Conservation (phyloP, 1,140 invertebrate genomes). For the Druon quercuslanigerum region DNA sequence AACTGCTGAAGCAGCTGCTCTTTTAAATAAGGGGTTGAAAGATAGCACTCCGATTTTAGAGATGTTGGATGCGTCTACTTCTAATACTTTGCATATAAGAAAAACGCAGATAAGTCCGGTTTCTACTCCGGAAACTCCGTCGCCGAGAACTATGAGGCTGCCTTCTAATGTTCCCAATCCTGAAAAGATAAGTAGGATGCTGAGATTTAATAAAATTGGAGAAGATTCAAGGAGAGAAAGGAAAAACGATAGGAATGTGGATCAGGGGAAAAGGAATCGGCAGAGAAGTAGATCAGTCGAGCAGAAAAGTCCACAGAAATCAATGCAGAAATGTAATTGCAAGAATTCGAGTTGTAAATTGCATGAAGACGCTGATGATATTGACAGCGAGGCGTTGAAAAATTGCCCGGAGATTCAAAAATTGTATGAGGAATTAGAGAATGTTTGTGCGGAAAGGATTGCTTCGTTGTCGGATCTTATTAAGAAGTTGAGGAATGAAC, state of each 20-base stretch:
- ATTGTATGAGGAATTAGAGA: conserved; percentile 66
- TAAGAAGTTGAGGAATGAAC: conserved; percentile 62
- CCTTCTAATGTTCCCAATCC: conserved; percentile 64
- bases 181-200: conserved; percentile 47
- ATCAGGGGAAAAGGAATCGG: not conserved
- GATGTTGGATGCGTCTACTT: conserved; percentile 61
- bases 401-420: conserved; percentile 61
- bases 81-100: conserved; percentile 45
- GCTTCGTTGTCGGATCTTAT: conserved; percentile 65
- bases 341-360: conserved; percentile 62
- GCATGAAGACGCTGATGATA: conserved; percentile 48
- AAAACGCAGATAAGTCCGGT: conserved; percentile 61
- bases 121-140: conserved; percentile 71
- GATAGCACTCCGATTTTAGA: conserved; percentile 64
- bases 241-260: not conserved
- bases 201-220: conserved; percentile 40
- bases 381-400: conserved; percentile 46
- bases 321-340: conserved; percentile 52
- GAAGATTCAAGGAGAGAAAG: conserved; percentile 22
- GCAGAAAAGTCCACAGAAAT: not conserved
- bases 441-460: conserved; percentile 65
- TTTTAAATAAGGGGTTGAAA: conserved; percentile 42
- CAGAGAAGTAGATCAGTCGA: not conserved
- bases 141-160: conserved; percentile 65
- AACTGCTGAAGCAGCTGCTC: conserved; percentile 40